Evolutionary conservation across 2,113 vertebrate species (phyloP).

Genomic region (Calcarius ornatus): DNA sequence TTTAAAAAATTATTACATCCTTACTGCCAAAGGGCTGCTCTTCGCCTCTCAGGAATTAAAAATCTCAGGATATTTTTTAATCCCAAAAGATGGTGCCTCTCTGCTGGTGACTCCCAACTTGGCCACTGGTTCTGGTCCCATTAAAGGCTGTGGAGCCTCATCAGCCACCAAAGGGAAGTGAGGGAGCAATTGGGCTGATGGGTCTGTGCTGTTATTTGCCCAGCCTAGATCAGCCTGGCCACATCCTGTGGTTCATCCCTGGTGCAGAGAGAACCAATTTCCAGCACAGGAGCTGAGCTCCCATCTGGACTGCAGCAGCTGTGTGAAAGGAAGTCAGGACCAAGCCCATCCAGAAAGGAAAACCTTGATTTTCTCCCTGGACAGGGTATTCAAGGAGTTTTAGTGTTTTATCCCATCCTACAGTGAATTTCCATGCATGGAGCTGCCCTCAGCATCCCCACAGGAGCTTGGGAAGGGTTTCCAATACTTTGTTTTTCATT

Average conservation of each 20-base stretch:
- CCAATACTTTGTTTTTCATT: not conserved
- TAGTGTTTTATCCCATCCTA: not conserved
- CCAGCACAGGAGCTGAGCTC: not conserved
- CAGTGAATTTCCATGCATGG: not conserved
- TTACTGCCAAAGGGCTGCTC: not conserved
- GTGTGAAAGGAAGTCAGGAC: not conserved
- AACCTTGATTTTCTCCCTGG: not conserved
- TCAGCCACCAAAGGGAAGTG: rapidly evolving
- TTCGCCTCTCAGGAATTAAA: not conserved
- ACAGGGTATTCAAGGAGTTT: not conserved
- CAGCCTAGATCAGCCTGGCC: not conserved
- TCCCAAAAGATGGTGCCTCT: not conserved
- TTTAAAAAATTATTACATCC: rapidly evolving
- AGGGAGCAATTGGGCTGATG: not conserved
- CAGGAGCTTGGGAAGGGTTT: not conserved
- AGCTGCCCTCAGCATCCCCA: not conserved
- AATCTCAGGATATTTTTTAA: not conserved
- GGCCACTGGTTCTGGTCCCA: not conserved
- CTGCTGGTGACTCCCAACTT: not conserved
- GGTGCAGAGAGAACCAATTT: not conserved
- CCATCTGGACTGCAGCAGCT: not conserved
- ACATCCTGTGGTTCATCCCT: not conserved
- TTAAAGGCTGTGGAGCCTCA: not conserved
- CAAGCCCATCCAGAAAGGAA: not conserved
- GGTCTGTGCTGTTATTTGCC: not conserved